Evolutionary conservation across 1,140 invertebrate genomes (phyloP), one percentile per base, ranked within the genome.

Genomic region (Cylas formicarius): DNA sequence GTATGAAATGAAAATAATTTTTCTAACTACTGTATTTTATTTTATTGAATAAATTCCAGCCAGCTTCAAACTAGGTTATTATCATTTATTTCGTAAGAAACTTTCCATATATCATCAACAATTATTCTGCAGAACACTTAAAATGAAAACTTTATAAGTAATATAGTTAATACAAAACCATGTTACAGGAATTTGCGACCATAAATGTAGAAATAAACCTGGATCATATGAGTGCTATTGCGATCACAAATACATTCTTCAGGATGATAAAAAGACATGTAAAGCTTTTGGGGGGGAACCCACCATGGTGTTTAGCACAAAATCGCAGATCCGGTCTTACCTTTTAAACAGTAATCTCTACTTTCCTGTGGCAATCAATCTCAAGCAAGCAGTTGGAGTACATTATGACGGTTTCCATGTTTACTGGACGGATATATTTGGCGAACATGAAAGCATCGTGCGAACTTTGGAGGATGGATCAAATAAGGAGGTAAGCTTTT

Each of bases 201-300:
- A 98, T 61, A 62, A 65, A 33, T 98, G 94, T 57, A 63, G 72
- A 13, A 94, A 97, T 60, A 75, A 66, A 0, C 67, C 69, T 0
- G 90, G 90, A 0, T 78, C 77, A 1, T 95, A 81, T 60, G 69
- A 66, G 4, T 98, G 94, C 60, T 69, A 71, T 24, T 96, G 94
- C 65, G 78, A 84, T 16, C 61, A 74, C 0, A 82, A 81, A 0
- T 97, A 89, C 58, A 70, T 69, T 11, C 63, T 82, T 16, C 69
- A 79, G 43, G 28, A 58, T 0, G 80, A 91, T 58, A 74, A 73
- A 14, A 74, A 69, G 31, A 80, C 77, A 0, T 95, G 91, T 61
- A 84, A 82, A 63, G 73, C 70, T 9, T n/a, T 55, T 70, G 72
- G 61, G n/a, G 70, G 72, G 0, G 78, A 81, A 53, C 74, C 74